phyloP scores from a whole-genome alignment of 2,888 invertebrate genomes.

The Mythimna pallens region DNA sequence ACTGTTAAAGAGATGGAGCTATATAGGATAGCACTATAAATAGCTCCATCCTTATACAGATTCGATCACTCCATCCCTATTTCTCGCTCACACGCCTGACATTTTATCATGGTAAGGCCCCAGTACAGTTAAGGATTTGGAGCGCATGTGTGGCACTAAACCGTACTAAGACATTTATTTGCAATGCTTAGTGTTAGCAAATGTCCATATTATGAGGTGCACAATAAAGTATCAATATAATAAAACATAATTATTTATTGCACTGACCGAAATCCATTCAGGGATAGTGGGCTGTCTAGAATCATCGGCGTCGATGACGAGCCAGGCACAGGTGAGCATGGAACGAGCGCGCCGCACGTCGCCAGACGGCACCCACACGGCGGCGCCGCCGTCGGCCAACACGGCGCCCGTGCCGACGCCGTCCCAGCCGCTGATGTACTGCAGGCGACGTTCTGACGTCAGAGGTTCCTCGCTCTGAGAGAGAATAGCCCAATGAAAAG shows the following conservation, averaged over 20 bases:
- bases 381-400: constrained; percentile 94
- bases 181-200: too few relatives aligned
- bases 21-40: too few relatives aligned
- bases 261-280: constrained; percentile 92
- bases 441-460: constrained; percentile 93
- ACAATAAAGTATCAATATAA: too few relatives aligned
- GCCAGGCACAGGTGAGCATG: constrained; percentile 97
- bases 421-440: constrained; percentile 95
- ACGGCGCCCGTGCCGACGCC: constrained; percentile 95
- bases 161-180: background rate
- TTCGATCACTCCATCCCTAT: too few relatives aligned
- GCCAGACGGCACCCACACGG: constrained; percentile 97
- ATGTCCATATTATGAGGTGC: too few relatives aligned
- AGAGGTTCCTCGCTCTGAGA: constrained; percentile 94
- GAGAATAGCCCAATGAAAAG: background rate
- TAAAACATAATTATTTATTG: background rate
- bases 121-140: background rate
- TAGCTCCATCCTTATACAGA: too few relatives aligned
- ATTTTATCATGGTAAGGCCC: too few relatives aligned
- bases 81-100: too few relatives aligned
- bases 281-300: constrained; percentile 91
- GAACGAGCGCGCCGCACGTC: constrained; percentile 96
- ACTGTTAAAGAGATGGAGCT: too few relatives aligned
- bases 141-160: background rate
- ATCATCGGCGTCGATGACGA: constrained; percentile 94